These are phyloP conservation scores for Tenebrio molitor DNA, from an alignment of 1,140 invertebrate species.

Conservation along the genomic window DNA sequence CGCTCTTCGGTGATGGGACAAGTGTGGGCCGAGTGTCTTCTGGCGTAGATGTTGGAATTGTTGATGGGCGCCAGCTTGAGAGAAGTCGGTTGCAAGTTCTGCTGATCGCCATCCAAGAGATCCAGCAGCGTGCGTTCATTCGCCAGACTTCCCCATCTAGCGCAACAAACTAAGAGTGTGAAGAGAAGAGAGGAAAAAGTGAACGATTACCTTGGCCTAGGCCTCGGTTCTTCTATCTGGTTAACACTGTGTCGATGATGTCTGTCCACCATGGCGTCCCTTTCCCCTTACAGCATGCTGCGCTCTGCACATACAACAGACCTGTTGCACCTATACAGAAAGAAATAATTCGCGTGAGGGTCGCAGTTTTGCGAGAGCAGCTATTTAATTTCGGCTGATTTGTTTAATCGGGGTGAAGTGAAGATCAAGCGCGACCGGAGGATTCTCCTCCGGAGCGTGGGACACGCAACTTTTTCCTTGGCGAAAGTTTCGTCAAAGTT, in stretches of 20 bases:
- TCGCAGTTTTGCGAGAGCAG: neutral
- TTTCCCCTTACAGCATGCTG: constrained; percentile 43
- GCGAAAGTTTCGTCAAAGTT: no score
- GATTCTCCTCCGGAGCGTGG: no score
- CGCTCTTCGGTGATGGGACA: constrained; percentile 56
- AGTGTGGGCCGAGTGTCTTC: constrained; percentile 62
- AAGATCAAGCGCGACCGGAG: no score
- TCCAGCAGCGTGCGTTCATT: constrained; percentile 55
- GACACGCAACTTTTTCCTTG: no score
- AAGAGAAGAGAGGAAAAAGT: neutral
- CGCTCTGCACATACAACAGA: constrained; percentile 22
- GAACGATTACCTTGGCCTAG: constrained; percentile 45
- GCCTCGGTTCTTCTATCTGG: constrained; percentile 45
- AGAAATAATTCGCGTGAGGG: constrained; percentile 18
- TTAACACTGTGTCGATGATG: constrained; percentile 52
- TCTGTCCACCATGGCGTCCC: constrained; percentile 50
- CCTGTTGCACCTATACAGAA: constrained; percentile 41
- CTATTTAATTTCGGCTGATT: neutral
- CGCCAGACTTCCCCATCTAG: constrained; percentile 57
- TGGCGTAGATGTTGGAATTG: constrained; percentile 61
- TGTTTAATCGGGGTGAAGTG: neutral
- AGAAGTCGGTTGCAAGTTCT: constrained; percentile 52
- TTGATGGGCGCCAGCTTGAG: constrained; percentile 61
- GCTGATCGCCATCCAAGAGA: constrained; percentile 52
- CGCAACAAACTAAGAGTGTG: neutral